Percentiles rank a stretch among this genome's conserved stretches.
phyloP scores from a whole-genome alignment of 1,140 invertebrate genomes.

The Leptopilina clavipes region DNA sequence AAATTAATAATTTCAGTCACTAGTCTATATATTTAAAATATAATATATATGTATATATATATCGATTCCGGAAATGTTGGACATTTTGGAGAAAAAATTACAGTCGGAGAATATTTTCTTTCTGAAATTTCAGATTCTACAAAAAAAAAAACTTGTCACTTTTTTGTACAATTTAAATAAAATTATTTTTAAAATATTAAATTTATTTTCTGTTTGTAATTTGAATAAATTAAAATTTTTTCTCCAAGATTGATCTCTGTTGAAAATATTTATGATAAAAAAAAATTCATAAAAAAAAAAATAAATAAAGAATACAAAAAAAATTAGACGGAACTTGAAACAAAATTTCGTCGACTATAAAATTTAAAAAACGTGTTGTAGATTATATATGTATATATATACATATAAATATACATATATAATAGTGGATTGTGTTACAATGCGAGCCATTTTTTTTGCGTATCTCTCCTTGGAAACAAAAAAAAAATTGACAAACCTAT shows the following conservation, averaged over 20 bases:
- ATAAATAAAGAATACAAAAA: background rate
- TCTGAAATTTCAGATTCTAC: too few species aligned
- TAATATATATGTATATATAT: too few species aligned
- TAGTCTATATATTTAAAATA: background rate
- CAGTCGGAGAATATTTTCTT: too few species aligned
- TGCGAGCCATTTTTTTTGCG: conserved; percentile 52
- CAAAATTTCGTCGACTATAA: conserved; percentile 21
- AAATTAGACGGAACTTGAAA: conserved; percentile 48
- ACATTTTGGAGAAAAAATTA: too few species aligned
- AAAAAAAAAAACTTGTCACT: too few species aligned
- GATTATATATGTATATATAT: conserved; percentile 47
- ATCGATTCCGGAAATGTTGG: too few species aligned
- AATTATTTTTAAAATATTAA: too few species aligned
- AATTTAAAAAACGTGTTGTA: conserved; percentile 48
- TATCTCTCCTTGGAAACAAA: background rate
- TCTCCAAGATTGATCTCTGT: background rate
- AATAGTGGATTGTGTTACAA: conserved; percentile 58
- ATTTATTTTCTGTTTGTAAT: too few species aligned
- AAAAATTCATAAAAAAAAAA: background rate
- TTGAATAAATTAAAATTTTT: too few species aligned
- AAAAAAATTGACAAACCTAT: conserved; percentile 18
- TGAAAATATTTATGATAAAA: too few species aligned
- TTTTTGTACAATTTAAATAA: too few species aligned
- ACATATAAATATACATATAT: too few species aligned
- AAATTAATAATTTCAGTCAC: conserved; percentile 16